Conservation (phyloP, 2,797 vertebrate species). For the Anas flavirostris region DNA sequence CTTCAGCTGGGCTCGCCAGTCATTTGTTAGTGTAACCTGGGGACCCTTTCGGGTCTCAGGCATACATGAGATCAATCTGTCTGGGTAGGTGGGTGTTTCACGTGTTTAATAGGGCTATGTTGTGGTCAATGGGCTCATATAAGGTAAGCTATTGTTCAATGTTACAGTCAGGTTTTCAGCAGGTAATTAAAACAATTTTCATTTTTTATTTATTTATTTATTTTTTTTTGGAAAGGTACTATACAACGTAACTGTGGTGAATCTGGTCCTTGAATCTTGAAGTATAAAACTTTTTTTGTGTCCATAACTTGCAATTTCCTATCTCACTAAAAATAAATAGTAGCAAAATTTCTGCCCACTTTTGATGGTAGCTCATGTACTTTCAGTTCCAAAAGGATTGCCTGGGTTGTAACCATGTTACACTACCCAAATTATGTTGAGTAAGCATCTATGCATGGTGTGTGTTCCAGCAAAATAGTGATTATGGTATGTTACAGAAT, state of each 20-base stretch:
- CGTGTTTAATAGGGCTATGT: accelerated
- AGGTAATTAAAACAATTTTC: background rate
- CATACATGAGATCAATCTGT: background rate
- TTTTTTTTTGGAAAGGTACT: background rate
- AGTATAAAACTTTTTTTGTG: background rate
- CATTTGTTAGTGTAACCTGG: background rate
- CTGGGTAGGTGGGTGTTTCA: background rate
- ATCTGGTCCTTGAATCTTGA: background rate
- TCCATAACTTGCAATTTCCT: background rate
- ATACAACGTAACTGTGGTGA: accelerated
- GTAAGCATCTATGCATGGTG: background rate
- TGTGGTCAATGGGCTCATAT: background rate
- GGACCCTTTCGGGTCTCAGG: background rate
- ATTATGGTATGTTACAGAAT: background rate
- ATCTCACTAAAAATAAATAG: background rate
- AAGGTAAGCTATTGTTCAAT: background rate
- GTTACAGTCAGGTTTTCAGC: accelerated
- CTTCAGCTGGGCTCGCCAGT: background rate
- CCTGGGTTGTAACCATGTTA: background rate
- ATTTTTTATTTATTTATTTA: background rate
- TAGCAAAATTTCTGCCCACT: background rate
- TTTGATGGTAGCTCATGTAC: background rate
- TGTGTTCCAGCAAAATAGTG: background rate
- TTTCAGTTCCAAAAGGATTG: background rate
- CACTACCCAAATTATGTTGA: background rate